Percentiles rank a stretch among this genome's conserved stretches.
Evolutionary conservation across 2,797 vertebrate species (phyloP).

Genomic region (Tolypeutes matacus): DNA sequence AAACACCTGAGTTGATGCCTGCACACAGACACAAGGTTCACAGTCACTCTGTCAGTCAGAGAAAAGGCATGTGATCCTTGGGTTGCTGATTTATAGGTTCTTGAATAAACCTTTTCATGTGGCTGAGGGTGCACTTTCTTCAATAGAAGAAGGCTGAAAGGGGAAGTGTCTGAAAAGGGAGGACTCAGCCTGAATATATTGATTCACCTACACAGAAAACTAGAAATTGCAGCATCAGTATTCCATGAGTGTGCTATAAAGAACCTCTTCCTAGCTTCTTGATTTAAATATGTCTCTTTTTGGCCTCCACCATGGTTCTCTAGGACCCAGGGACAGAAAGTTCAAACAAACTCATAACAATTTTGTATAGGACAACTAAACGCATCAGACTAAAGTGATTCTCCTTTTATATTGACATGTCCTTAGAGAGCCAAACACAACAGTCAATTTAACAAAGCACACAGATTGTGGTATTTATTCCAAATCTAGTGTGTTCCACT

Average conservation of each 20-base stretch:
- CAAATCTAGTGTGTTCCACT: background rate
- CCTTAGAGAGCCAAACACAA: background rate
- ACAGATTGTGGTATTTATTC: background rate
- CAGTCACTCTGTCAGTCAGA: background rate
- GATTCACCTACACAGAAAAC: background rate
- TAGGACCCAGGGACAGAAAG: background rate
- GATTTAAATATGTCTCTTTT: background rate
- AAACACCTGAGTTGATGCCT: background rate
- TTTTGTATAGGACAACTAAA: background rate
- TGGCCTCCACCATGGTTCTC: background rate
- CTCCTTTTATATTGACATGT: background rate
- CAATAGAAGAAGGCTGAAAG: background rate
- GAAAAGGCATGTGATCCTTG: background rate
- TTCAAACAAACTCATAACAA: background rate
- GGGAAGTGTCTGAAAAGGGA: background rate
- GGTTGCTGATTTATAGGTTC: too few species aligned
- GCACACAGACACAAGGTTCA: background rate
- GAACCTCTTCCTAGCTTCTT: background rate
- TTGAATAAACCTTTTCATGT: background rate
- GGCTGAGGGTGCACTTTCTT: background rate
- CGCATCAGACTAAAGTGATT: background rate
- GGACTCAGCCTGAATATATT: background rate
- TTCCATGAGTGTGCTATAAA: background rate
- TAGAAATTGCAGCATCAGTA: background rate
- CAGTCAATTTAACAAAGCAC: conserved; percentile 34